Evolutionary conservation across 2,797 vertebrate genomes (phyloP).

Genomic region (Podarcis lilfordi): DNA sequence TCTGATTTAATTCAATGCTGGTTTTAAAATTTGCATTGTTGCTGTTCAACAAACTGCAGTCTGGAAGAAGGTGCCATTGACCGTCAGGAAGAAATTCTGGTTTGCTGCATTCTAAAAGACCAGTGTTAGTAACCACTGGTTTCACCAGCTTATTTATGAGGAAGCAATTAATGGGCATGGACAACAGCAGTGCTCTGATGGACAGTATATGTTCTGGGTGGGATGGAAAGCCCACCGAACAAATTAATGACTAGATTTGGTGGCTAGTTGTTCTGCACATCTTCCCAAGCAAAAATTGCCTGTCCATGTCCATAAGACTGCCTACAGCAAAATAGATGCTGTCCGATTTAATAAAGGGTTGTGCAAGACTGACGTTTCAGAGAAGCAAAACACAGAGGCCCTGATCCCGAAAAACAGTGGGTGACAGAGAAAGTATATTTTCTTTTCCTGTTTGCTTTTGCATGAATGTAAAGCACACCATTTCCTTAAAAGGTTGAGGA

Average conservation of each 20-base stretch:
- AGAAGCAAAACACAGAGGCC: not conserved
- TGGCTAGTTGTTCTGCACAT: constrained; percentile 46
- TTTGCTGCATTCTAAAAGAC: not conserved
- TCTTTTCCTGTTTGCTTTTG: not conserved
- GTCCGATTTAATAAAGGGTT: constrained; percentile 12
- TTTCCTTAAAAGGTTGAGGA: not conserved
- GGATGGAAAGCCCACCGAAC: constrained; percentile 2
- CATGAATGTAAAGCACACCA: not conserved
- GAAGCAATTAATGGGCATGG: constrained; percentile 17
- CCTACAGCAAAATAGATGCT: constrained; percentile 16
- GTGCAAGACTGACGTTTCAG: not conserved
- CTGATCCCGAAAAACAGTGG: not conserved
- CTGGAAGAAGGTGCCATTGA: not conserved
- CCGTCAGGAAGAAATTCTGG: not conserved
- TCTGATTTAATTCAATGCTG: not conserved
- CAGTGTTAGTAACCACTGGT: not conserved
- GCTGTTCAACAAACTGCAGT: too few relatives aligned
- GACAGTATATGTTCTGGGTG: not conserved
- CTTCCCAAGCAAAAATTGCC: constrained; percentile 22
- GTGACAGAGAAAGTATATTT: not conserved
- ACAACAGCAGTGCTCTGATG: not conserved
- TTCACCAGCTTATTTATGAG: constrained; percentile 5
- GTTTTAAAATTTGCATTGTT: not conserved
- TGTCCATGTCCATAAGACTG: not conserved
- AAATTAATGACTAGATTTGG: constrained; percentile 23